Conservation (phyloP, 2,797 vertebrate genomes). For the Sebastes trivittatus region DNA sequence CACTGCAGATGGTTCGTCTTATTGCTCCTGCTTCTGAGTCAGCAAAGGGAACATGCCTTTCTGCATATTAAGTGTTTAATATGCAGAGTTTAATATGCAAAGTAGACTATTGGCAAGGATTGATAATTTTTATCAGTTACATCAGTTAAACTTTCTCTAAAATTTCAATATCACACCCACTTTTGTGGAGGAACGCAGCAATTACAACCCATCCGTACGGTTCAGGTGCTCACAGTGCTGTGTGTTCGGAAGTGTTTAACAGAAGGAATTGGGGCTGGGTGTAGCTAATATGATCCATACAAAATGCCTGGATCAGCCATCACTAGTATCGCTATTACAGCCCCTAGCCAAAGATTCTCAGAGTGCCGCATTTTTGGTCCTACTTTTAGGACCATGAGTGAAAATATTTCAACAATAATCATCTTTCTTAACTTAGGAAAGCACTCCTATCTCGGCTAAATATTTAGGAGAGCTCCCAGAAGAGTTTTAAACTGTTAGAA, state of each 20-base stretch:
- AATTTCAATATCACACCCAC: background rate
- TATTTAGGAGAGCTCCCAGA: background rate
- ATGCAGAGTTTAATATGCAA: background rate
- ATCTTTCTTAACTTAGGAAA: background rate
- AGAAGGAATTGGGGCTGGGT: background rate
- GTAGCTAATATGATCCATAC: background rate
- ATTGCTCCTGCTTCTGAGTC: background rate
- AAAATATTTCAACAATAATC: background rate
- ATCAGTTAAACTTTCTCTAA: background rate
- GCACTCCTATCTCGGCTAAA: background rate
- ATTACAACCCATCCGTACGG: background rate
- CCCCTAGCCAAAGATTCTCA: background rate
- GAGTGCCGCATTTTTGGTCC: too few relatives aligned
- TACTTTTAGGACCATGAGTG: background rate
- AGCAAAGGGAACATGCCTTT: background rate
- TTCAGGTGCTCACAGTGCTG: background rate
- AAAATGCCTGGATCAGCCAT: background rate
- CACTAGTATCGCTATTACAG: too few relatives aligned
- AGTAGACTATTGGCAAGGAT: background rate
- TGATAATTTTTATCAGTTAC: conserved; percentile 1
- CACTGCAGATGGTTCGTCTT: background rate
- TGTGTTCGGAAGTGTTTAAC: background rate
- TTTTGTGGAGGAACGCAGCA: background rate
- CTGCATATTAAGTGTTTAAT: conserved; percentile 1
- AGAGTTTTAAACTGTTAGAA: background rate